Evolutionary conservation across 2,113 vertebrate species (phyloP).

Genomic region (Podarcis raffonei): DNA sequence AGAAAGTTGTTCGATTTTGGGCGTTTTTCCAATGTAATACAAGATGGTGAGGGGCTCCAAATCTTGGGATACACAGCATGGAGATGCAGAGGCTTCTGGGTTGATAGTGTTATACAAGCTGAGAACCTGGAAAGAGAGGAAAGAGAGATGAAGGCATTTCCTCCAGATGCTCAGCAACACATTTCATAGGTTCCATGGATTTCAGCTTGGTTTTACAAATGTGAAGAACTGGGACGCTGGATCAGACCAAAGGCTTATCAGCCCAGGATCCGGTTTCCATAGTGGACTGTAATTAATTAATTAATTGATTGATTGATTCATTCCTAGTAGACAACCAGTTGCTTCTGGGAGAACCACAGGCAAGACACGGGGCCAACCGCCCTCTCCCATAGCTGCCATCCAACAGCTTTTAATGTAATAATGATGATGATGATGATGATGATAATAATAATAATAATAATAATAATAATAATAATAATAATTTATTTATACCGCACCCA

Average conservation of each 20-base stretch:
- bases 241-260: not conserved
- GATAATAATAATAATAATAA: too few species aligned
- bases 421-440: too few species aligned
- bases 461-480: too few species aligned
- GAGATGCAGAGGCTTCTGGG: constrained; percentile 95
- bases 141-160: constrained; percentile 40
- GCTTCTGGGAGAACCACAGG: not conserved
- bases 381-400: too few species aligned
- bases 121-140: constrained; percentile 82
- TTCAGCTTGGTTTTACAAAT: not conserved
- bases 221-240: too few species aligned
- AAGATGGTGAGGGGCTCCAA: constrained; percentile 96
- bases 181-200: not conserved
- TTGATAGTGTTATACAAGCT: constrained; percentile 95
- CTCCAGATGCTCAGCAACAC: constrained; percentile 2
- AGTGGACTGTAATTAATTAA: not conserved
- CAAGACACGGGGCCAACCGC: too few species aligned
- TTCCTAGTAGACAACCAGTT: not conserved
- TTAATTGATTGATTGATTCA: too few species aligned
- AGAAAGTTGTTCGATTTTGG: constrained; percentile 97
- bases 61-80: constrained; percentile 96
- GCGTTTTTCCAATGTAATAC: constrained; percentile 96
- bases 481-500: too few species aligned
- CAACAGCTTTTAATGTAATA: not conserved
- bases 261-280: not conserved